phyloP scores from a whole-genome alignment of 1,140 invertebrate genomes.

The Drosophila kepulauana region DNA sequence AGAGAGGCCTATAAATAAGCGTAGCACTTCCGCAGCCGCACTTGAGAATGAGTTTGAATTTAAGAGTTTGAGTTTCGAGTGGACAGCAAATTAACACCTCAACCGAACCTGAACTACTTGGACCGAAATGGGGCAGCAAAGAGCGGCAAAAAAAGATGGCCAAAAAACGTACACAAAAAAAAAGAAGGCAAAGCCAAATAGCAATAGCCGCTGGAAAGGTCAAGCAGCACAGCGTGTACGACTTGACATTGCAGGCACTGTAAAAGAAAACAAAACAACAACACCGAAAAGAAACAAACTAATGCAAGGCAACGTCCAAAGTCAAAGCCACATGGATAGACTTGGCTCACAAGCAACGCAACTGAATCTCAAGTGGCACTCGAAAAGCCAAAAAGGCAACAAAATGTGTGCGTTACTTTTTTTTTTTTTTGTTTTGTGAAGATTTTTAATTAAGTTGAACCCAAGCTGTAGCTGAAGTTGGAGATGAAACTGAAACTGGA shows the following conservation, averaged over 20 bases:
- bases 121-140: background rate
- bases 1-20: slow-evolving; percentile 42
- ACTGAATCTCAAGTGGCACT: slow-evolving; percentile 37
- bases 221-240: slow-evolving; percentile 50
- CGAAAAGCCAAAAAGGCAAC: slow-evolving; percentile 8
- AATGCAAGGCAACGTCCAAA: slow-evolving; percentile 53
- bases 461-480: slow-evolving; percentile 28
- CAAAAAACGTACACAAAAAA: background rate
- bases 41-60: slow-evolving; percentile 23
- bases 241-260: slow-evolving; percentile 67
- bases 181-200: slow-evolving; percentile 17
- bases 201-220: slow-evolving; percentile 56
- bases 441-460: slow-evolving; percentile 51
- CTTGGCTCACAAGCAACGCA: slow-evolving; percentile 11
- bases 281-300: slow-evolving; percentile 21
- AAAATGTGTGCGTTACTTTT: slow-evolving; percentile 16
- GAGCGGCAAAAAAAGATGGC: background rate
- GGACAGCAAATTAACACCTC: slow-evolving; percentile 71
- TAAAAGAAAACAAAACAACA: background rate
- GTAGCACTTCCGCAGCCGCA: slow-evolving; percentile 34
- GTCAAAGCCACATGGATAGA: slow-evolving; percentile 12
- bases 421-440: slow-evolving; percentile 21
- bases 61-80: slow-evolving; percentile 26
- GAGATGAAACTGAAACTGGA: slow-evolving; percentile 6
- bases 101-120: slow-evolving; percentile 45